A percentile compares a stretch with the other conserved stretches of the same genome.
Evolutionary conservation across 2,888 invertebrate species (phyloP).

Genomic region (Craniophora ligustri): DNA sequence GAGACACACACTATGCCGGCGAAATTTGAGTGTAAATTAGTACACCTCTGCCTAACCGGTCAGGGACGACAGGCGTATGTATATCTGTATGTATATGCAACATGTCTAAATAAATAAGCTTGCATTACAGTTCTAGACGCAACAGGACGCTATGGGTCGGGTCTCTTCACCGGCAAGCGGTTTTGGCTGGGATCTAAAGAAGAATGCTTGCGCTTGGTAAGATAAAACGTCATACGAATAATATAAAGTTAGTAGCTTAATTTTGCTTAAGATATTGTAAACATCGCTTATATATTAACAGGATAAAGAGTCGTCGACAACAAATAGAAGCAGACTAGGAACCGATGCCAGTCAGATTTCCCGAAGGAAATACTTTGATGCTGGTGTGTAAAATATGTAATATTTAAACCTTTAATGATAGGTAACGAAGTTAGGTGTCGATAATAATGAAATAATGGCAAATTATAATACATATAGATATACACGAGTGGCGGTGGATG

Average conservation of each 20-base stretch:
- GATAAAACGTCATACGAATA: conserved; percentile 24
- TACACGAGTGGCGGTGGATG: conserved; percentile 69
- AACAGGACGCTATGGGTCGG: conserved; percentile 80
- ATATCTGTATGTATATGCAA: too few species aligned
- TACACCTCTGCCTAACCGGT: too few species aligned
- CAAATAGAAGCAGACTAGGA: conserved; percentile 61
- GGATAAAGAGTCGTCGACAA: conserved; percentile 62
- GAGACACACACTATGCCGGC: too few species aligned
- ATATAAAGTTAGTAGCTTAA: background rate
- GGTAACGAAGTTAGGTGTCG: too few species aligned
- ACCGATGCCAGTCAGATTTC: conserved; percentile 57
- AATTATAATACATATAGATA: conserved; percentile 44
- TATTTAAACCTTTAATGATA: background rate
- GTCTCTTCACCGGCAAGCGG: conserved; percentile 77
- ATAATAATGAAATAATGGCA: background rate
- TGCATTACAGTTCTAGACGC: conserved; percentile 77
- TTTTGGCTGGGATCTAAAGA: conserved; percentile 84
- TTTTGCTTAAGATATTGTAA: too few species aligned
- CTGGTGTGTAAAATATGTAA: conserved; percentile 57
- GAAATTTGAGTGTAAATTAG: too few species aligned
- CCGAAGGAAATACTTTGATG: conserved; percentile 67
- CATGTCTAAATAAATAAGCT: background rate
- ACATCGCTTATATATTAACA: conserved; percentile 55
- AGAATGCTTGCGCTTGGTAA: conserved; percentile 77
- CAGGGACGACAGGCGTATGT: too few species aligned